Percentiles rank a stretch among this genome's conserved stretches.
Conservation (phyloP, 2,113 vertebrate species). For the Nyctereutes procyonoides region DNA sequence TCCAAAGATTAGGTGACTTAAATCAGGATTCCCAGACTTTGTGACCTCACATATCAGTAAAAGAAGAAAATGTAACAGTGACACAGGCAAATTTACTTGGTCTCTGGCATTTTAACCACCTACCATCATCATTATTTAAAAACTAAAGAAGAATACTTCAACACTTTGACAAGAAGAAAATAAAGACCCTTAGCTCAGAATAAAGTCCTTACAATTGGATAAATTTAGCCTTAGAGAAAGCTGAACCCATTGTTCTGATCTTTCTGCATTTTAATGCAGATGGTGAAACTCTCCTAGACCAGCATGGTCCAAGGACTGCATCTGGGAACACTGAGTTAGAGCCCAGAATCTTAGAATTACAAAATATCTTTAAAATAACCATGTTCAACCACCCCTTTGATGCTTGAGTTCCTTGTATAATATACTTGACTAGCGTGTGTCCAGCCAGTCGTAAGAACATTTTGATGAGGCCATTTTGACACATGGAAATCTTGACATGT, state of each 20-base stretch:
- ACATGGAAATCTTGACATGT: conserved; percentile 41
- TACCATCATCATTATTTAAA: neutral
- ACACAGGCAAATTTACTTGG: neutral
- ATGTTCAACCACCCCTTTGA: neutral
- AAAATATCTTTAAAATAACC: conserved; percentile 22
- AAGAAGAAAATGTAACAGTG: neutral
- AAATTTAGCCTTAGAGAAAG: conserved; percentile 1
- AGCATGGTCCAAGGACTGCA: neutral
- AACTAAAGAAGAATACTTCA: neutral
- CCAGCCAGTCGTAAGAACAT: conserved; percentile 31
- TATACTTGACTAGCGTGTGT: neutral
- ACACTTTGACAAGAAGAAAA: conserved; percentile 32
- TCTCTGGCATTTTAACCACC: conserved; percentile 9
- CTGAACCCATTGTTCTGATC: neutral
- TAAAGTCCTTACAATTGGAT: conserved; percentile 13
- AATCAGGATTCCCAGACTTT: neutral
- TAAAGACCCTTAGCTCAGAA: conserved; percentile 35
- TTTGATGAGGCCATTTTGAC: conserved; percentile 31
- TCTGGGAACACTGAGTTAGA: neutral
- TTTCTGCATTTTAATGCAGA: conserved; percentile 12
- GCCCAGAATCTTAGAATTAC: conserved; percentile 38
- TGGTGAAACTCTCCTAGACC: neutral
- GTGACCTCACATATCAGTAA: neutral
- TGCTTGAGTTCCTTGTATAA: neutral
- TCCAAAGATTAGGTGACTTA: neutral